These are phyloP conservation scores for Papilio dardanus DNA, from an alignment of 1,140 invertebrate species.

Conservation along the genomic window DNA sequence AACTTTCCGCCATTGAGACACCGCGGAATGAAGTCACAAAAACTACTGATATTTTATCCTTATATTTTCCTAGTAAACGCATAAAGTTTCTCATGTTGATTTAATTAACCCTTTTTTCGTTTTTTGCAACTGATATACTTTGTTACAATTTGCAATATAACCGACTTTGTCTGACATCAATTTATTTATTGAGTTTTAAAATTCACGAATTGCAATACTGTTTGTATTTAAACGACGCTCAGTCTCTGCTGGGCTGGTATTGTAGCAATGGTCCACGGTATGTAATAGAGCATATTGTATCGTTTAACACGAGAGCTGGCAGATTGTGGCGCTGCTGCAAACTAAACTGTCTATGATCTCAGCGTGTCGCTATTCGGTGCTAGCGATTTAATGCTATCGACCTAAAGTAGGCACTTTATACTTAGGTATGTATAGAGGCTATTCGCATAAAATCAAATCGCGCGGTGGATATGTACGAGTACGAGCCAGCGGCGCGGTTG, in stretches of 20 bases:
- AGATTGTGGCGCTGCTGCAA: constrained; percentile 43
- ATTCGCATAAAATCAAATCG: constrained; percentile 58
- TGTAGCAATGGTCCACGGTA: background rate
- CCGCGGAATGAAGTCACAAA: constrained; percentile 23
- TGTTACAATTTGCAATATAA: constrained; percentile 7
- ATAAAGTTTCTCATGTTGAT: background rate
- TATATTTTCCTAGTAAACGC: constrained; percentile 10
- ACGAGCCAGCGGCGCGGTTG: constrained; percentile 48
- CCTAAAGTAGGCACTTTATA: constrained; percentile 45
- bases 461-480: constrained; percentile 45
- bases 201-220: background rate
- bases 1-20: background rate
- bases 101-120: constrained; percentile 28
- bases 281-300: background rate
- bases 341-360: constrained; percentile 69
- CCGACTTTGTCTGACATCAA: too few species aligned
- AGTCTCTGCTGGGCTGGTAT: too few species aligned
- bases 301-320: background rate
- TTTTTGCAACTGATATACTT: constrained; percentile 2
- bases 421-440: constrained; percentile 45
- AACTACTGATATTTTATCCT: background rate
- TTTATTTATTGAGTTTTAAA: too few species aligned
- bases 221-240: too few species aligned
- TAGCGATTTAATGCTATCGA: constrained; percentile 47
- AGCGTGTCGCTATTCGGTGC: constrained; percentile 65